Evolutionary conservation across 2,113 vertebrate genomes (phyloP).

Genomic region (Caloenas nicobarica): DNA sequence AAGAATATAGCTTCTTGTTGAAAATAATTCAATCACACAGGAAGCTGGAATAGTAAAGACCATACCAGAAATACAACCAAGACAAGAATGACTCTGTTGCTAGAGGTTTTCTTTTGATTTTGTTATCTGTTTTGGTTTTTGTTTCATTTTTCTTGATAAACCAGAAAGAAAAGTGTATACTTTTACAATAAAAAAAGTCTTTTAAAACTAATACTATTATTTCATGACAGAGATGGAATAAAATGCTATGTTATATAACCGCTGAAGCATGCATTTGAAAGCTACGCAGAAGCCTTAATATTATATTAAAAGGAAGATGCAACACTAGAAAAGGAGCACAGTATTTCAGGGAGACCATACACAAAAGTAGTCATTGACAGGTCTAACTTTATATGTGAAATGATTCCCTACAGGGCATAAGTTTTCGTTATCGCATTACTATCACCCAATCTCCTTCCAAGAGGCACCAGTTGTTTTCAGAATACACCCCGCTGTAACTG

Average conservation of each 20-base stretch:
- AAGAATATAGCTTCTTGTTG: neutral
- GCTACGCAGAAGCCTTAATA: neutral
- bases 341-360: neutral
- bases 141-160: neutral
- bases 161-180: neutral
- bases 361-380: neutral
- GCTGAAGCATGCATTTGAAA: neutral
- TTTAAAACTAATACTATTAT: neutral
- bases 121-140: neutral
- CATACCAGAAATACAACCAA: neutral
- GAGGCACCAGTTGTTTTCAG: neutral
- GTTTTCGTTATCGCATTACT: neutral
- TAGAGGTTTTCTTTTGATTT: neutral
- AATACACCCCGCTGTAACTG: neutral
- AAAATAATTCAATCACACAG: neutral
- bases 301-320: neutral
- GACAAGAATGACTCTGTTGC: fast-evolving
- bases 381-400: neutral
- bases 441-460: neutral
- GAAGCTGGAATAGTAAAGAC: neutral
- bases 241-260: neutral
- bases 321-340: neutral
- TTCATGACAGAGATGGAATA: neutral
- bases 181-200: neutral
- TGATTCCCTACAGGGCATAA: neutral